These are phyloP conservation scores for Salminus brasiliensis DNA, from an alignment of 2,113 vertebrate species.

Conservation along the genomic window DNA sequence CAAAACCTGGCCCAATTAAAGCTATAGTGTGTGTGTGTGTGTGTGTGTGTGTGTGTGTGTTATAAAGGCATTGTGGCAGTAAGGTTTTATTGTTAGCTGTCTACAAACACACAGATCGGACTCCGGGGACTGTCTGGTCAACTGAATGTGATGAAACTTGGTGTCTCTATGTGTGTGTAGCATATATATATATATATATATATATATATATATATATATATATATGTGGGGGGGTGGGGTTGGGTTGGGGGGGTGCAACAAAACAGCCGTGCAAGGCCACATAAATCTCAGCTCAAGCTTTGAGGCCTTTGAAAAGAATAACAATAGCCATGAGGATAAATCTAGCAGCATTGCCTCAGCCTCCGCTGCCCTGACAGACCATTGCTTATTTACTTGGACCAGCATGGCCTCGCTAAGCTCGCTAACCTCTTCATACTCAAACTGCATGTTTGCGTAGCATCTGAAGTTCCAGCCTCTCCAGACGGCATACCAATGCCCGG, in stretches of 20 bases:
- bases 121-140: slow-evolving; percentile 24
- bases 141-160: not conserved
- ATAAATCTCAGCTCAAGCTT: slow-evolving; percentile 42
- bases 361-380: slow-evolving; percentile 31
- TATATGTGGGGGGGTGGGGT: no score
- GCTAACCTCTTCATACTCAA: slow-evolving; percentile 1
- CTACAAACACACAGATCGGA: not conserved
- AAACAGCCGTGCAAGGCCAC: not conserved
- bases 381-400: slow-evolving; percentile 42
- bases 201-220: not conserved
- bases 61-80: slow-evolving; percentile 6
- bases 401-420: not conserved
- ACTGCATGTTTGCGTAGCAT: slow-evolving; percentile 14
- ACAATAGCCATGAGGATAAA: slow-evolving; percentile 33
- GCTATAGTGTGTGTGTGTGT: slow-evolving; percentile 1
- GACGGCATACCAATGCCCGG: not conserved
- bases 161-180: not conserved
- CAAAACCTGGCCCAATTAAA: not conserved
- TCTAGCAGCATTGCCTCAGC: slow-evolving; percentile 6
- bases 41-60: not conserved
- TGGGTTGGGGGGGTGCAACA: no score
- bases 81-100: slow-evolving; percentile 8
- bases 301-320: slow-evolving; percentile 37
- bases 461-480: slow-evolving; percentile 15
- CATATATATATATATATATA: not conserved